Evolutionary conservation across 1,140 invertebrate genomes (phyloP).

Genomic region (Coptotermes formosanus): DNA sequence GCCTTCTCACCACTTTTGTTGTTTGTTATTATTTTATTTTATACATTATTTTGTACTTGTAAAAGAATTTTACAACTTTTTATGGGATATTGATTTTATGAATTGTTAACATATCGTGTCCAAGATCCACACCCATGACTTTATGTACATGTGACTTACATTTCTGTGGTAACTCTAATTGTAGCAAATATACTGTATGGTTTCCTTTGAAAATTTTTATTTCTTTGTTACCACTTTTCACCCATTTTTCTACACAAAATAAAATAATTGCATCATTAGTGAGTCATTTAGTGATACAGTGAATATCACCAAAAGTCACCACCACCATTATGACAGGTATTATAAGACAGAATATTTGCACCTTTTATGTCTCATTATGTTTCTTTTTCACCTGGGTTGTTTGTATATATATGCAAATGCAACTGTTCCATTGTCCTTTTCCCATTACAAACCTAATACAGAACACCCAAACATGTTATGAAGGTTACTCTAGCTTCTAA

Average conservation of each 20-base stretch:
- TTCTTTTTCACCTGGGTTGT: too few relatives aligned
- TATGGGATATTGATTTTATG: slow-evolving; percentile 1
- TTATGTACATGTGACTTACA: slow-evolving; percentile 12
- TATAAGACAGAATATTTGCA: too few relatives aligned
- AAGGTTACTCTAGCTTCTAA: too few relatives aligned
- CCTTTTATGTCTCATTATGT: too few relatives aligned
- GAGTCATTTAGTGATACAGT: too few relatives aligned
- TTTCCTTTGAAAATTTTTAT: neutral
- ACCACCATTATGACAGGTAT: too few relatives aligned
- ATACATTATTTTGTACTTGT: slow-evolving; percentile 15
- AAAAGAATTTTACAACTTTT: neutral
- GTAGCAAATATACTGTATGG: slow-evolving; percentile 1
- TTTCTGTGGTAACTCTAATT: slow-evolving; percentile 16
- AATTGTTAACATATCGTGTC: slow-evolving; percentile 19
- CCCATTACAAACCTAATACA: too few relatives aligned
- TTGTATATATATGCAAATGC: too few relatives aligned
- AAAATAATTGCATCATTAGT: neutral
- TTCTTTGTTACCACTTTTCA: neutral
- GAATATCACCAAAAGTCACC: too few relatives aligned
- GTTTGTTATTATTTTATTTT: neutral
- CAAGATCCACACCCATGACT: slow-evolving; percentile 5
- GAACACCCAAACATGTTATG: too few relatives aligned
- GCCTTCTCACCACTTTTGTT: neutral
- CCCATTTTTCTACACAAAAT: neutral
- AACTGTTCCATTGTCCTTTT: too few relatives aligned